These are phyloP conservation scores for Oreonectes daqikongensis DNA, from an alignment of 2,797 vertebrate species.

Conservation along the genomic window DNA sequence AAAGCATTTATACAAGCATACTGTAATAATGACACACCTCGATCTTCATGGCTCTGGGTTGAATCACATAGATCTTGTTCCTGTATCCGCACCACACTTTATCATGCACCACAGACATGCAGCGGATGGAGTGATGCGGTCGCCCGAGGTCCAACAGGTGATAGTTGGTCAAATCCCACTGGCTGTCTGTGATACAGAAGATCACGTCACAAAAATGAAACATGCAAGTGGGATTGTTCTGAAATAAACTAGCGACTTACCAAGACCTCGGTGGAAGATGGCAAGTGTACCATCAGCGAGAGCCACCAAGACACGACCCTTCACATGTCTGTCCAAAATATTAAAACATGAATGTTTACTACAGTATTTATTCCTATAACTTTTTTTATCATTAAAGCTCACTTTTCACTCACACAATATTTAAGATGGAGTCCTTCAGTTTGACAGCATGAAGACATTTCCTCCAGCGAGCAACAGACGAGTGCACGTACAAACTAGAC, in stretches of 20 bases:
- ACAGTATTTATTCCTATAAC: background rate
- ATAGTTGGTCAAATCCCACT: conserved; percentile 98
- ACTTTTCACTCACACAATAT: conserved; percentile 88
- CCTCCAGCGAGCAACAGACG: conserved; percentile 95
- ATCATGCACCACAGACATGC: conserved; percentile 96
- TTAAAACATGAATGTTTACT: background rate
- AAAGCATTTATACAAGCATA: background rate
- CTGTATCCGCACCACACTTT: conserved; percentile 98
- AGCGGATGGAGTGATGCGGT: conserved; percentile 93
- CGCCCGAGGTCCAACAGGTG: conserved; percentile 92
- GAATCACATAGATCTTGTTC: conserved; percentile 97
- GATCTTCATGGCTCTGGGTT: conserved; percentile 97
- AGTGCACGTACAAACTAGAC: conserved; percentile 94
- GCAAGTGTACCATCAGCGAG: conserved; percentile 93
- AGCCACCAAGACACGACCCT: conserved; percentile 94
- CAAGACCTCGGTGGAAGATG: conserved; percentile 94
- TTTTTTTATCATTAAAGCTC: no score
- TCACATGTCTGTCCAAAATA: conserved; percentile 85
- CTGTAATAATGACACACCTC: conserved; percentile 76
- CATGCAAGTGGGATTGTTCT: background rate
- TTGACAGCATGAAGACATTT: conserved; percentile 97
- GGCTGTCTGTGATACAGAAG: conserved; percentile 81
- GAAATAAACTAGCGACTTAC: conserved; percentile 51
- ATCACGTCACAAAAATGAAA: background rate
- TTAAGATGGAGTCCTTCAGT: conserved; percentile 95